Evolutionary conservation across 2,113 vertebrate genomes (phyloP).

Genomic region (Natator depressus): DNA sequence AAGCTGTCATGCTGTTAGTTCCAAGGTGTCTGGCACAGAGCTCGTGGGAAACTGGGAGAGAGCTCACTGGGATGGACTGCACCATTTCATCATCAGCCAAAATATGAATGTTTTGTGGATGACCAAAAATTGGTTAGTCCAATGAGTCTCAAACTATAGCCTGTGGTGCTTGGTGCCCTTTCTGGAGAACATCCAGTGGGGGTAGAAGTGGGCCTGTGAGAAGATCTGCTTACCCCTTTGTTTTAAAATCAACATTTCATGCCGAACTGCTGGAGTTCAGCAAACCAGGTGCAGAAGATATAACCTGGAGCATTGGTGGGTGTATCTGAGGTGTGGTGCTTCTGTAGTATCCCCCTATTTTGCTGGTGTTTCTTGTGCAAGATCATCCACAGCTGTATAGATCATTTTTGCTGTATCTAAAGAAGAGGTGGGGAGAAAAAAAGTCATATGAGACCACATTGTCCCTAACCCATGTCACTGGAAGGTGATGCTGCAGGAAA

Average conservation of each 20-base stretch:
- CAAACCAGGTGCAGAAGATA: not conserved
- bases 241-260: accelerated
- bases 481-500: not conserved
- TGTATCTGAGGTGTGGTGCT: accelerated
- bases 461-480: not conserved
- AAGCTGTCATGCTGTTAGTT: not conserved
- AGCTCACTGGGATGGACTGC: not conserved
- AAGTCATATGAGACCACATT: not conserved
- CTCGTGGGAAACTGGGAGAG: not conserved
- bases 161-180: accelerated
- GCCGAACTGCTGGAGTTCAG: not conserved
- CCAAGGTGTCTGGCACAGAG: not conserved
- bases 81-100: not conserved
- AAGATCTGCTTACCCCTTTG: not conserved
- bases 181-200: accelerated
- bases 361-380: conserved; percentile 5
- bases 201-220: accelerated
- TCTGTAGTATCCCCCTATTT: not conserved
- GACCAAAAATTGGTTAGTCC: not conserved
- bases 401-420: conserved; percentile 40
- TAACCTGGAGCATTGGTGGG: accelerated
- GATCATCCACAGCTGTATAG: not conserved
- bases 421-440: not conserved
- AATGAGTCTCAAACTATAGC: not conserved
- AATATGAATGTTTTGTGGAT: not conserved